phyloP scores from a whole-genome alignment of 2,113 vertebrate genomes.

The Zosterops japonicus region DNA sequence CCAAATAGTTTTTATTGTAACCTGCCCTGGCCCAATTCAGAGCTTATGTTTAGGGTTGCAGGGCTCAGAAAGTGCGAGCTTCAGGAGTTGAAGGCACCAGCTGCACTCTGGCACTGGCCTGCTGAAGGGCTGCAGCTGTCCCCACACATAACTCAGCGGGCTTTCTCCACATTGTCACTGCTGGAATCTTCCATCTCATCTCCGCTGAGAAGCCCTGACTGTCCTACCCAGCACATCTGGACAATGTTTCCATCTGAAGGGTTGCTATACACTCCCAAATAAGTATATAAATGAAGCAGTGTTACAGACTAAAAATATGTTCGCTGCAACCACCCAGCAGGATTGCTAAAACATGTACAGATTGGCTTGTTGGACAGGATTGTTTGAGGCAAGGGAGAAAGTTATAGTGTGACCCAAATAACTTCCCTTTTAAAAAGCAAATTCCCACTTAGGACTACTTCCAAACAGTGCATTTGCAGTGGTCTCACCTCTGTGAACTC shows the following conservation, averaged over 20 bases:
- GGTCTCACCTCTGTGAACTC: not conserved
- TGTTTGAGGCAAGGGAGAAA: not conserved
- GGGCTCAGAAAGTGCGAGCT: not conserved
- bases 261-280: constrained; percentile 49
- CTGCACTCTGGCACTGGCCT: not conserved
- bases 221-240: constrained; percentile 21
- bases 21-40: not conserved
- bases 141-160: not conserved
- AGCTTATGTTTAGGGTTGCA: not conserved
- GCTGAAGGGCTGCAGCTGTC: not conserved
- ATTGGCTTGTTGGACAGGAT: not conserved
- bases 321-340: not conserved
- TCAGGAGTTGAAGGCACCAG: not conserved
- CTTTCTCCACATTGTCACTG: not conserved
- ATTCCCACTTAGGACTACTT: not conserved
- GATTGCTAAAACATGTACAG: constrained; percentile 33
- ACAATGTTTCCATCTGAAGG: constrained; percentile 39
- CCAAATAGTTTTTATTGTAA: not conserved
- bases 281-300: constrained; percentile 41
- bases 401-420: not conserved
- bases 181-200: not conserved
- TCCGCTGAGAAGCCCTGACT: not conserved
- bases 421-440: not conserved
- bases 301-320: constrained; percentile 51
- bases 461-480: not conserved